Conservation (phyloP, 2,888 invertebrate genomes). For the Spilosoma lubricipeda region DNA sequence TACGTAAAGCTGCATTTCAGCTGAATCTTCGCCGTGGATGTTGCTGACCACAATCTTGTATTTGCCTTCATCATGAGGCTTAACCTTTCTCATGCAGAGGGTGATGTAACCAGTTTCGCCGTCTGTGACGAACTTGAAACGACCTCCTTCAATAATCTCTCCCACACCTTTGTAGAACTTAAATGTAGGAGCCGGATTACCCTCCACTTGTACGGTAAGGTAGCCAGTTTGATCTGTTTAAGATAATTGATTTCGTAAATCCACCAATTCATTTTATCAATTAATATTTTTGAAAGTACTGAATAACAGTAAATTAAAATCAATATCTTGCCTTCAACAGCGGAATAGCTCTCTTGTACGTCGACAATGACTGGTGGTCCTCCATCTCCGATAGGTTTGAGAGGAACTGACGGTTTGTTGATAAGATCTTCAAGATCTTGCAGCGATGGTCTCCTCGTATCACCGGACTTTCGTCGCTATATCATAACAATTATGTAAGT, state of each 20-base stretch:
- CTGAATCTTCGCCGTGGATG: conserved; percentile 97
- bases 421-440: conserved; percentile 96
- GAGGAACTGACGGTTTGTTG: conserved; percentile 96
- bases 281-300: background rate
- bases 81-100: conserved; percentile 97
- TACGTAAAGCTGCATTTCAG: conserved; percentile 98
- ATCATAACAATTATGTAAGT: conserved; percentile 61
- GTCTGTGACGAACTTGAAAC: conserved; percentile 98
- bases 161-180: conserved; percentile 98
- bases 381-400: conserved; percentile 91
- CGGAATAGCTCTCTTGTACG: conserved; percentile 97
- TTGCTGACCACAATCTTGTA: conserved; percentile 97
- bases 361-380: conserved; percentile 97
- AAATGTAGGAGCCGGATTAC: conserved; percentile 97
- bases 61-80: conserved; percentile 98
- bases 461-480: conserved; percentile 94
- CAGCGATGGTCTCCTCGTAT: conserved; percentile 95
- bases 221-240: conserved; percentile 95
- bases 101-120: conserved; percentile 97
- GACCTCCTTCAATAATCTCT: conserved; percentile 97
- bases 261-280: too few relatives aligned
- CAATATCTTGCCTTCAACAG: conserved; percentile 93
- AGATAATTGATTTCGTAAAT: background rate
- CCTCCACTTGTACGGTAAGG: conserved; percentile 96
- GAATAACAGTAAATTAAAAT: background rate